Evolutionary conservation across 2,113 vertebrate genomes (phyloP), one percentile per base, ranked within the genome.

Genomic region (Chlamydotis undulata): DNA sequence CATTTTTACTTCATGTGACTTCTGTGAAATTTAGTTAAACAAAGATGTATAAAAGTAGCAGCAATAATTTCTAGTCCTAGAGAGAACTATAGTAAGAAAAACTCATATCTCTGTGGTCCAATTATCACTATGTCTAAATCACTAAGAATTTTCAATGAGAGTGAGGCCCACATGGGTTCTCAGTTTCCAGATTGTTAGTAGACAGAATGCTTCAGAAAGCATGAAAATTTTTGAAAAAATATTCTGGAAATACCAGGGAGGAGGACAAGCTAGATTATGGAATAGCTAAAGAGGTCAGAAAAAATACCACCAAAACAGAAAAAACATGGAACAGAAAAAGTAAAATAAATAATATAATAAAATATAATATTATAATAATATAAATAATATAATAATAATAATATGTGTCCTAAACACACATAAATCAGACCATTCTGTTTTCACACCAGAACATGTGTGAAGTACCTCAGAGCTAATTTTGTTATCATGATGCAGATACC

Each of bases 91-190:
- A 63, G 43, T 65, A 90, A 74, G 60, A 88, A 89, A 93, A 93
- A 63, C 28, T 24, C 57, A 23, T 45, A 68, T 56, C 82, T 96
- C 90, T 86, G 73, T 92, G 82, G 83, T 74, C 52, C 60, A 90
- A 89, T 90, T 92, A 90, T 83, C 33, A 53, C 35, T 75, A 28
- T 71, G 53, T 67, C 68, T 87, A 87, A 94, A 84, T 64, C 39
- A 87, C 29, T 60, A 61, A n/a, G 78, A 93, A 95, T 91, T 89
- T 91, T 96, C 93, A 78, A 87, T 87, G 87, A 71, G 39, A 89
- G 24, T 61, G 39, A 91, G 25, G 6, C 35, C 33, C 52, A 75
- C 65, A 78, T 64, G 57, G 49, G 56, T 91, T 97, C 60, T 89
- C n/a, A 65, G 52, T 81, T 96, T 87, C 53, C 33, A 31, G 61